Evolutionary conservation across 2,888 invertebrate species (phyloP), one percentile per base, ranked within the genome.

Genomic region (Amblyjoppa fuscipennis): DNA sequence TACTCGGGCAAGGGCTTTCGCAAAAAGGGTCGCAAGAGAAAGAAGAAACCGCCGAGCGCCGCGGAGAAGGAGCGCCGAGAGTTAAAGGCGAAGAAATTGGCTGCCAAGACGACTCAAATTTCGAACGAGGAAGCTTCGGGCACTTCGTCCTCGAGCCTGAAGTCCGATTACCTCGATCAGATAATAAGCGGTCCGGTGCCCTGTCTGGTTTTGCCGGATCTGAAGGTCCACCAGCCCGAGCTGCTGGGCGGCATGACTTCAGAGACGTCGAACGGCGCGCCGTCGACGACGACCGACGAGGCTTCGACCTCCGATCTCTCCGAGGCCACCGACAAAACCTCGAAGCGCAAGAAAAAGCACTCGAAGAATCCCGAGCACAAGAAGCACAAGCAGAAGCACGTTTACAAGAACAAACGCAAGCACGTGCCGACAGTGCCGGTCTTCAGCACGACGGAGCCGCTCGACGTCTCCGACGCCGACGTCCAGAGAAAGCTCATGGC

Each of bases 1-100:
- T 95, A 94, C 77, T 95, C 96, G 84, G 95, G 95, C 59, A 95
- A 95, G 6, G 95, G 95, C 88, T 95, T 95, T 87, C 94, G 95
- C 2, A 94, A 93, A 68, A 94, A 94, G 66, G 94, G 93, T 61
- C 93, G 94, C 0, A 95, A 95, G 88, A 93, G 93, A 75, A 93
- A 93, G 88, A 92, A 92, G 76, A 93, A 92, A 70, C 66, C 80
- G 56, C 71, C 89, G 70, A 84, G 82, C 41, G 56, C 79, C 16
- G 4, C 59, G 0, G 88, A 92, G 28, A 90, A 92, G 76, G 88
- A 90, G 41, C 87, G 90, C 34, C 77, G 87, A n/a, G 90, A 87
- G 9, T 79, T 88, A 1, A 93, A 91, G 74, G 82, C 89, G 3
- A 93, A 91, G 16, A 92, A 91, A 61, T 84, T 89, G 41, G 53